A percentile compares a stretch with the other conserved stretches of the same genome.
These are phyloP conservation scores for Chloroclysta siterata DNA, from an alignment of 2,888 invertebrate species.

Conservation along the genomic window DNA sequence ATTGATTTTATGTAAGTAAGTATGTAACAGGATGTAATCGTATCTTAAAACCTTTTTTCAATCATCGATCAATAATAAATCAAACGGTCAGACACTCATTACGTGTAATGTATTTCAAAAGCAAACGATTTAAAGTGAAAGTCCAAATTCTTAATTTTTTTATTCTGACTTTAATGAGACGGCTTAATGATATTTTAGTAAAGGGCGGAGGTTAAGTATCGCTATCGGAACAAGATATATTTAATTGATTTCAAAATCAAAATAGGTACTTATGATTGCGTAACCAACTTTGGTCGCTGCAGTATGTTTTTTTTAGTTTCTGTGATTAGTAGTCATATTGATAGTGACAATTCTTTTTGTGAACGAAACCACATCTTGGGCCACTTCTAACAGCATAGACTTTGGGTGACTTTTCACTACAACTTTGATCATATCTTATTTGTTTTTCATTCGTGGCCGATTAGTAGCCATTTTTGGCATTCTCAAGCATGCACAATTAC, in stretches of 20 bases:
- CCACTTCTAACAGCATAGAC: no score
- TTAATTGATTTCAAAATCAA: slow-evolving; percentile 27
- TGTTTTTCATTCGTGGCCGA: no score
- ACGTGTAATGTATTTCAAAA: slow-evolving; percentile 40
- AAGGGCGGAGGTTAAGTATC: slow-evolving; percentile 41
- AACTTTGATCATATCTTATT: no score
- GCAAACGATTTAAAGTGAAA: slow-evolving; percentile 62
- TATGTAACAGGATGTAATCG: background rate
- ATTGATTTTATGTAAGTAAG: background rate
- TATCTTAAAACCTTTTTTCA: slow-evolving; percentile 18
- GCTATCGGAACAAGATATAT: slow-evolving; percentile 26
- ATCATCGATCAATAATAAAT: slow-evolving; percentile 26
- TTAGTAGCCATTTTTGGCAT: background rate
- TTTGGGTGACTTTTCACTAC: no score
- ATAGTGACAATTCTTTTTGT: no score
- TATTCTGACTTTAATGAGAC: slow-evolving; percentile 63
- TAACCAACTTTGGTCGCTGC: slow-evolving; percentile 1
- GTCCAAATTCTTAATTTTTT: slow-evolving; percentile 57
- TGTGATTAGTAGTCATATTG: background rate
- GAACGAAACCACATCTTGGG: no score
- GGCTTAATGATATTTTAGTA: slow-evolving; percentile 54
- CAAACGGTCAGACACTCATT: slow-evolving; percentile 24
- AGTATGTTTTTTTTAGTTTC: background rate
- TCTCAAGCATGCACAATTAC: background rate
- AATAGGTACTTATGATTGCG: background rate